Conservation (phyloP, 2,888 invertebrate species). For the Melieria omissa region DNA sequence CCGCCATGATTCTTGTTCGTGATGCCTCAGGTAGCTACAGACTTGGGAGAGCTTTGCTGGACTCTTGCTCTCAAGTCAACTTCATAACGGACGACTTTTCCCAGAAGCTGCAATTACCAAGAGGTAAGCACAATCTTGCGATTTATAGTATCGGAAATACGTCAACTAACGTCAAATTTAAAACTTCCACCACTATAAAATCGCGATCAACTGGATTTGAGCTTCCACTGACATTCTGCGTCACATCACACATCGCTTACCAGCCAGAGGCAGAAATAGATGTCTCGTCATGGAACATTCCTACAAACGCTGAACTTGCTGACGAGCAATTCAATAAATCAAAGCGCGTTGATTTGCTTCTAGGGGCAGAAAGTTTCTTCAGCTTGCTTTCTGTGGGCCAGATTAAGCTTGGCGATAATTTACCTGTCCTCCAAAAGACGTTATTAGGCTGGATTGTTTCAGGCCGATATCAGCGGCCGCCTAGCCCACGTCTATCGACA, state of each 20-base stretch:
- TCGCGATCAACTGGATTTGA: conserved; percentile 30
- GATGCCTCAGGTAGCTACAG: conserved; percentile 31
- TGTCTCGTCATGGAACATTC: conserved; percentile 2
- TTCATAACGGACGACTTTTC: conserved; percentile 32
- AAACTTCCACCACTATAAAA: conserved; percentile 15
- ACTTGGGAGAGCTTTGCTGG: conserved; percentile 38
- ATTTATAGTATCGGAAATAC: too few relatives aligned
- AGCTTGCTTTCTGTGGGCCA: too few relatives aligned
- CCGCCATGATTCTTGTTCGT: conserved; percentile 37
- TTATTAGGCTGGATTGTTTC: too few relatives aligned
- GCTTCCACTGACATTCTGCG: conserved; percentile 21
- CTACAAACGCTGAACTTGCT: conserved; percentile 32
- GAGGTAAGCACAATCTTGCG: too few relatives aligned
- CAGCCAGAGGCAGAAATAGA: conserved; percentile 29
- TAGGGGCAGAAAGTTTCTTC: too few relatives aligned
- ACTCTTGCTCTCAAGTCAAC: conserved; percentile 38
- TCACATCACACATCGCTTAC: conserved; percentile 23
- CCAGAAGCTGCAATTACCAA: too few relatives aligned
- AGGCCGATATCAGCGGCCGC: too few relatives aligned
- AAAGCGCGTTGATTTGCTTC: too few relatives aligned
- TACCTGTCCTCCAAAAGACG: too few relatives aligned
- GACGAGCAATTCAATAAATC: conserved; percentile 38
- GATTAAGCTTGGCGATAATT: too few relatives aligned
- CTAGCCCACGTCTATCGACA: too few relatives aligned
- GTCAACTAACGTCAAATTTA: too few relatives aligned